Base-by-base conservation (phyloP, 2,797 vertebrate genomes). In the Coluber constrictor region DNA sequence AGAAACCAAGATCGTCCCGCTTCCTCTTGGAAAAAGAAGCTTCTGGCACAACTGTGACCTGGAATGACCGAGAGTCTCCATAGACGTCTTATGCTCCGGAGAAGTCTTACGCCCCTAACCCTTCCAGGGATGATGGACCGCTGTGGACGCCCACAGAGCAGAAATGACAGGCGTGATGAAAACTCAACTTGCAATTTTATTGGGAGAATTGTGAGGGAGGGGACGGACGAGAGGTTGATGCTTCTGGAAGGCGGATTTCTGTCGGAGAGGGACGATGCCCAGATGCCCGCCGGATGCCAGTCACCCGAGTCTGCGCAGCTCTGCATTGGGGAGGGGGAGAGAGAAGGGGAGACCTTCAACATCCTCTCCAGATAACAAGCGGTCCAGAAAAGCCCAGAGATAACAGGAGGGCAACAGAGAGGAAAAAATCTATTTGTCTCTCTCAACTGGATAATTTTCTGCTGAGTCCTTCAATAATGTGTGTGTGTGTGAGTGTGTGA, bases 241-340 rank as follows among this genome's bases (percentile, higher is more conserved):
- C 23, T 2, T 32, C 66, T 20, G 25, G 23, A 25, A 32, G 16
- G 8, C 0, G 37, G 23, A 37, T 16, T 16, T 27, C 83, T 3
- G 1, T 15, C 4, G 6, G 27, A 9, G 13, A 27, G 32, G 5
- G n/a, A 15, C 0, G 12, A 57, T 54, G 3, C 20, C 11, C 2
- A 3, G 43, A 4, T n/a, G 47, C 15, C 2, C 29, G 8, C 3
- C 0, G 11, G 47, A 43, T 51, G 61, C 37, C 59, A 37, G 70
- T 54, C 3, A 27, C 29, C 25, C 23, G 1, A 8, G 20, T 55
- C 0, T 3, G 1, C 3, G 54, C 12, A 7, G 5, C 0, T n/a
- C 61, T 63, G 23, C 18, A 55, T 79, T 23, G 61, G 43, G 63
- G 88, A 10, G 43, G 10, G 60, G 60, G 27, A 51, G 88, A 43